Evolutionary conservation across 1,140 invertebrate genomes (phyloP).

Genomic region (Platorchestia sp.): DNA sequence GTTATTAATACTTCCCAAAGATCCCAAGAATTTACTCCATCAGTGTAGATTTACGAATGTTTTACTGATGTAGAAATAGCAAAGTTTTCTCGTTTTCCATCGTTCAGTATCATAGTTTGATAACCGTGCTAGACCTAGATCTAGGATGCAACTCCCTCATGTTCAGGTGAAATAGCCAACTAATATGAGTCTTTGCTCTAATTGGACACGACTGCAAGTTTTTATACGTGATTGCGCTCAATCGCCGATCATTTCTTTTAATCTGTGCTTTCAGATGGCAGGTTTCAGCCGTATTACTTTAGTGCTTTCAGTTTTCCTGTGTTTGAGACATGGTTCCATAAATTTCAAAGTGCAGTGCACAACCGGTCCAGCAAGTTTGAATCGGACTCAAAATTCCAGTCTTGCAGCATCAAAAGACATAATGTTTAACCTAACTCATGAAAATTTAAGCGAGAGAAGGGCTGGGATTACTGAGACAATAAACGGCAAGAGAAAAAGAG

Average conservation of each 20-base stretch:
- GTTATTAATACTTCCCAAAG: no score
- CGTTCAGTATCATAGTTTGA: no score
- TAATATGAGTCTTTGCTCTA: neutral
- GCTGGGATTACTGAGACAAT: neutral
- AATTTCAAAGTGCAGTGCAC: neutral
- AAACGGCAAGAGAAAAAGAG: neutral
- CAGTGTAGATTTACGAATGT: no score
- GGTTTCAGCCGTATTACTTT: neutral
- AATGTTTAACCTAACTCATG: neutral
- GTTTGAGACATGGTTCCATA: neutral
- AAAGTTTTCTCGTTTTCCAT: no score
- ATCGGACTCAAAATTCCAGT: neutral
- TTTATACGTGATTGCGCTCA: neutral
- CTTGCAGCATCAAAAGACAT: neutral
- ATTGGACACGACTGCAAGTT: no score
- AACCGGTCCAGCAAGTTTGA: neutral
- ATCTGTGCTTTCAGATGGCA: neutral
- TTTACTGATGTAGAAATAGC: no score
- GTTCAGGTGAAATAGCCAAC: neutral
- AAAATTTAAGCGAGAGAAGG: neutral
- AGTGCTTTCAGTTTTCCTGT: neutral
- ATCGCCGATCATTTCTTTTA: neutral
- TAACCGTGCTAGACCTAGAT: no score
- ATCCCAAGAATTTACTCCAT: no score
- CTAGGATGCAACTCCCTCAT: neutral